Percentiles rank a stretch among this genome's conserved stretches.
Conservation (phyloP, 2,113 vertebrate genomes). For the Carassius carassius region DNA sequence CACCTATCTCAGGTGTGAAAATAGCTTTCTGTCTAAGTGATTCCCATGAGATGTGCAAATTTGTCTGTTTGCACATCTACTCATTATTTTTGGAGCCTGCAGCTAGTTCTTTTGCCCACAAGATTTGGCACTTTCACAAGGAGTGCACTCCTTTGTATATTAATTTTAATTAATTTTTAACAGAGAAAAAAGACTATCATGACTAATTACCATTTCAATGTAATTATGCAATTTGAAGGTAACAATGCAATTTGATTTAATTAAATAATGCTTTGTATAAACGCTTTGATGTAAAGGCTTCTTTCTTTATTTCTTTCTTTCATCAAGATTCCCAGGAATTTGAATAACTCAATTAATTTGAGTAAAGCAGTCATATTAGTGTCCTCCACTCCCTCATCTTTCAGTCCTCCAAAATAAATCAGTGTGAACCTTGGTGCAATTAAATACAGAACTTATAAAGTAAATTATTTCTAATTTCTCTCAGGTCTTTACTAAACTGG, state of each 20-base stretch:
- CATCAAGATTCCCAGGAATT: neutral
- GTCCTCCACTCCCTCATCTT: neutral
- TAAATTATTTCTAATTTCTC: neutral
- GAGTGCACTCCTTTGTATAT: constrained; percentile 5
- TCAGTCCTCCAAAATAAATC: neutral
- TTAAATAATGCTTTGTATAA: neutral
- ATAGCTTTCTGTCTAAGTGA: constrained; percentile 2
- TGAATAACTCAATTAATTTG: constrained; percentile 16
- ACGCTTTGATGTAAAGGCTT: neutral
- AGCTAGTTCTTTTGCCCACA: neutral
- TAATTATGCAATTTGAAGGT: too few relatives aligned
- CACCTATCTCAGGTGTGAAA: constrained; percentile 34
- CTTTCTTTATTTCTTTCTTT: neutral
- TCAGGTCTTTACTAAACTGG: neutral
- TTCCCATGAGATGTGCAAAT: constrained; percentile 23
- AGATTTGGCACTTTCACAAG: constrained; percentile 16
- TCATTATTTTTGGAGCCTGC: constrained; percentile 18
- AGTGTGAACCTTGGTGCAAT: neutral
- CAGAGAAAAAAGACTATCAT: neutral
- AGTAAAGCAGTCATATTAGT: constrained; percentile 8
- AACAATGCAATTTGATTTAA: neutral
- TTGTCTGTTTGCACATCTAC: constrained; percentile 15
- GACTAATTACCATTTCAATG: constrained; percentile 1
- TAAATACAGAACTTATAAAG: neutral
- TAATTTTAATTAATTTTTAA: constrained; percentile 26